Evolutionary conservation across 2,113 vertebrate genomes (phyloP), one percentile per base, ranked within the genome.

Genomic region (Alosa alosa): DNA sequence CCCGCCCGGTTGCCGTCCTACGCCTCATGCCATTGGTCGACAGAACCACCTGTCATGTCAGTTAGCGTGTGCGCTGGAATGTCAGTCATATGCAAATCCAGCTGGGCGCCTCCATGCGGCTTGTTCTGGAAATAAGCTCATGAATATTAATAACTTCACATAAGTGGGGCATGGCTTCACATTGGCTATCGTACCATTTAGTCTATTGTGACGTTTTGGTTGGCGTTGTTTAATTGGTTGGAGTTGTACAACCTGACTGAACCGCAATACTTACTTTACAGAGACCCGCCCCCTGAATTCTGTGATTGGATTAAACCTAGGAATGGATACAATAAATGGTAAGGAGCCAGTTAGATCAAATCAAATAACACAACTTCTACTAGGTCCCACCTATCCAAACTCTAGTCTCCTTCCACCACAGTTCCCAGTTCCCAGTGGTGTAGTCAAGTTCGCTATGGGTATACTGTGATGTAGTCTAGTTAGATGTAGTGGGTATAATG

Each of bases 11-110:
- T 46, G 44, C 44, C 60, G 81, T 3, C 57, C 85, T 45, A 17
- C 2, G 17, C 9, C 5, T 41, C 44, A 47, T 20, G 0, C n/a
- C 60, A 95, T 95, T 95, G 94, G 95, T 68, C 81, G 13, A 44
- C 0, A 2, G 36, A 22, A 41, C 81, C 41, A 84, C 64, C 86
- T 85, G 91, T 94, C 93, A 90, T 85, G 88, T 95, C 95, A 94
- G 94, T 44, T 82, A 1, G 17, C 20, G 87, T 81, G 86, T 94
- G 94, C 94, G 55, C 84, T 92, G 95, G 95, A 96, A 96, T 95
- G 95, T 92, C 95, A 95, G 95, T 96, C 94, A 96, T 95, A 96
- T 95, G 95, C 94, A 94, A 95, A 96, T 95, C 18, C 46, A 0
- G 17, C 55, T 83, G 82, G 72, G 68, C 64, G 18, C 60, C 55